Evolutionary conservation across 2,888 invertebrate species (phyloP), one percentile per base, ranked within the genome.

Genomic region (Eledona agricola): DNA sequence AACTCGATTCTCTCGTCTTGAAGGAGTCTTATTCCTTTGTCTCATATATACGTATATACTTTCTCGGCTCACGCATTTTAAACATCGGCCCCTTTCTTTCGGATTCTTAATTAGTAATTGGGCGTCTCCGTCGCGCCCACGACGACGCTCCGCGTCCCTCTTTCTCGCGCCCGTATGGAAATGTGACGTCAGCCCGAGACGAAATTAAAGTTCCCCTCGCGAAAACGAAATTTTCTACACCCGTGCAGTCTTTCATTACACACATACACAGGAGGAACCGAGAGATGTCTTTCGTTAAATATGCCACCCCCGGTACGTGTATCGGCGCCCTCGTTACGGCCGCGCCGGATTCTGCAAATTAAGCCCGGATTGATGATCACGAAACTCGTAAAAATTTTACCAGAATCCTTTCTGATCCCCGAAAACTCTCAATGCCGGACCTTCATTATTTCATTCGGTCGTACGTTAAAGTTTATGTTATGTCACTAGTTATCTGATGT

Each of bases 81-180:
- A 79, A 76, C 76, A 76, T 76, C 75, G 75, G 73, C 71, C 81
- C 75, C 74, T 74, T 83, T 83, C 83, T 83, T 84, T 83, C 83
- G 76, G 81, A 83, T 84, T 83, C 83, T 83, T 84, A 84, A 84
- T 84, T 84, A 84, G 83, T 83, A 73, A 82, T 81, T 79, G 71
- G 79, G 81, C 71, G 76, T 74, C 73, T 81, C 78, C 60, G 72
- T 63, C 79, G 28, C 57, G 7, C 19, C 20, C 34, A 37, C 51
- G 37, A 64, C 60, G 66, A 63, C 79, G 79, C 76, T 43, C 78
- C 79, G 76, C 73, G 75, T 71, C 66, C 68, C 76, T 81, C 81
- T 69, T 78, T 68, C 71, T 82, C 80, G 61, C 78, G 79, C 82
- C 64, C 67, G 72, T 74, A 75, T 75, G 75, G 71, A 73, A 74